These are phyloP conservation scores for Rhimphoctona megacephalus DNA, from an alignment of 2,888 invertebrate species.

Conservation along the genomic window DNA sequence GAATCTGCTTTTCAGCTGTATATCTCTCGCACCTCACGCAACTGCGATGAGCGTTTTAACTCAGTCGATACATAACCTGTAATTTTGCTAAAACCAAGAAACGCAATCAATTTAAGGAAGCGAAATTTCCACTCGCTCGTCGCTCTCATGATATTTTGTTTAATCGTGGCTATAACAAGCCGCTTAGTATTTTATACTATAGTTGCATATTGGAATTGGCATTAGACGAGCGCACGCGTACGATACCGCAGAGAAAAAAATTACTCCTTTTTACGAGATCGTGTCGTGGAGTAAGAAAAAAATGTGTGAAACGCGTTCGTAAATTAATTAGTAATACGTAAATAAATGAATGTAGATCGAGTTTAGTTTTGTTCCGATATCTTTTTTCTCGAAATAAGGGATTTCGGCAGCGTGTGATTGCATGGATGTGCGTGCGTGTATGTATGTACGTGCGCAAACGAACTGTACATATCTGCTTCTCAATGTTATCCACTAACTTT, in stretches of 20 bases:
- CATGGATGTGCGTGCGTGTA: conserved; percentile 15
- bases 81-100: too few relatives aligned
- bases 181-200: neutral
- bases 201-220: neutral
- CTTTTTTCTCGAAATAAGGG: conserved; percentile 20
- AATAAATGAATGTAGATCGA: conserved; percentile 15
- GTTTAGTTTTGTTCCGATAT: conserved; percentile 8
- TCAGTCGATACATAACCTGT: too few relatives aligned
- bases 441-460: conserved; percentile 21
- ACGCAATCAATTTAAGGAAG: too few relatives aligned
- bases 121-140: neutral
- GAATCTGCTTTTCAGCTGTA: too few relatives aligned
- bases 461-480: conserved; percentile 44
- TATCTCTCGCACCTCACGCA: too few relatives aligned
- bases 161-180: neutral
- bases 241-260: conserved; percentile 41
- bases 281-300: conserved; percentile 34
- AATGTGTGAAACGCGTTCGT: conserved; percentile 34
- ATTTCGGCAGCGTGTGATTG: neutral
- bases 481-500: conserved; percentile 67
- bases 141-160: neutral
- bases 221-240: conserved; percentile 63
- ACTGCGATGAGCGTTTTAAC: too few relatives aligned
- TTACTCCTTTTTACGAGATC: conserved; percentile 50
- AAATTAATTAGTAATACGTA: conserved; percentile 31